phyloP scores from a whole-genome alignment of 2,888 invertebrate genomes.

The Augochlorella aurata region DNA sequence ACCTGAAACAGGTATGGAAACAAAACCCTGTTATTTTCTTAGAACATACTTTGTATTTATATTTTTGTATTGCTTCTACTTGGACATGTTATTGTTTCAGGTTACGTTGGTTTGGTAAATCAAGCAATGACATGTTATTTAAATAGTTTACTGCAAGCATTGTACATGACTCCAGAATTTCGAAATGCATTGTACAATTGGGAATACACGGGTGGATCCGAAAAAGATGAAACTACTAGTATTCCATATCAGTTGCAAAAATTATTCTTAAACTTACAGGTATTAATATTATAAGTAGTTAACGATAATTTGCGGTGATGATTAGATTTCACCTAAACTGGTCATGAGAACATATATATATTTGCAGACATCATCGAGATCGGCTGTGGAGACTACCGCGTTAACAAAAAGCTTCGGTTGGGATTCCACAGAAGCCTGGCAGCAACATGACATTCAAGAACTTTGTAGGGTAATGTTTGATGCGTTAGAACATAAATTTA shows the following conservation, averaged over 20 bases:
- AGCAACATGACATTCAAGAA: constrained; percentile 96
- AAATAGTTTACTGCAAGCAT: constrained; percentile 92
- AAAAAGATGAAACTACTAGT: constrained; percentile 87
- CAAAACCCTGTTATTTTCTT: constrained; percentile 1
- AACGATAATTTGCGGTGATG: not conserved
- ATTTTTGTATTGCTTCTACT: constrained; percentile 11
- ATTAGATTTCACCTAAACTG: constrained; percentile 13
- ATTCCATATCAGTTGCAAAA: constrained; percentile 94
- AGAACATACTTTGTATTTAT: not conserved
- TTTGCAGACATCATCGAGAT: constrained; percentile 88
- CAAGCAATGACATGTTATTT: constrained; percentile 97
- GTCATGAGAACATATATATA: constrained; percentile 17
- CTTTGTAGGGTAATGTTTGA: constrained; percentile 95
- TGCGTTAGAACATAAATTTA: constrained; percentile 92
- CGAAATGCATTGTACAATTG: constrained; percentile 93
- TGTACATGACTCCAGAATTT: constrained; percentile 96
- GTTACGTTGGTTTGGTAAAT: constrained; percentile 91
- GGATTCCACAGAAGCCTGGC: constrained; percentile 95
- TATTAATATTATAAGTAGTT: constrained; percentile 68
- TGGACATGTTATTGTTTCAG: constrained; percentile 67
- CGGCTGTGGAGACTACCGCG: constrained; percentile 93
- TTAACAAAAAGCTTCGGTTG: constrained; percentile 94
- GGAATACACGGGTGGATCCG: constrained; percentile 86
- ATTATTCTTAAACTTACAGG: constrained; percentile 91
- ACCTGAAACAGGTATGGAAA: constrained; percentile 80